Base-by-base conservation (phyloP, 2,888 invertebrate species). In the Drosophila pullipes region DNA sequence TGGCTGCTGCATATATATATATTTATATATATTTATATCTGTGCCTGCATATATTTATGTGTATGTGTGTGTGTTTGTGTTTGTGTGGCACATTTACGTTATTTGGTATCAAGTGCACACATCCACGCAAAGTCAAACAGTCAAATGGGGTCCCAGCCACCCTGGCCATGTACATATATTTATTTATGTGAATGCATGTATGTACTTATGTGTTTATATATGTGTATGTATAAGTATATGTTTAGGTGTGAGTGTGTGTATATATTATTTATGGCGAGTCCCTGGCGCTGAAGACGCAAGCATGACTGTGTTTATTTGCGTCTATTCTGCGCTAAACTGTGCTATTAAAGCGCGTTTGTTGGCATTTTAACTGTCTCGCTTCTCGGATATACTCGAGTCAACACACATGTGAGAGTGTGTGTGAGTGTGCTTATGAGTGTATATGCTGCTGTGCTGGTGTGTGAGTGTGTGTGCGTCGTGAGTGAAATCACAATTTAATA, bases 311-410 rank as follows among this genome's bases (percentile, higher is more conserved):
- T 89, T 90, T 91, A 90, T 91, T 90, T 90, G 83, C 81, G 81
- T 83, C 86, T 85, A 89, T 91, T 90, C 85, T 90, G 76, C 82
- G 90, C 85, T 90, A 85, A 91, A 91, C 91, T 83, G 86, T 79
- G 87, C 81, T 83, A 89, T 87, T 89, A 89, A 83, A 89, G 84
- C 83, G 82, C 82, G 78, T 88, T 89, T 90, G 91, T 88, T 91
- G 86, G 79, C 85, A 80, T 90, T 85, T 83, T 83, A 83, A 89
- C 76, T 75, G 83, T 80, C 78, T 83, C 61, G 63, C 54, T 73
- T 58, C 64, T 53, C 71, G 77, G 69, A 77, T 79, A 76, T 78
- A 76, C 81, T 83, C 77, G 53, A 55, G 55, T 59, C 55, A 57
- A 39, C 57, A 28, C 11, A 28, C 28, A 50, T 50, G 50, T 69